A percentile compares a stretch with the other conserved stretches of the same genome.
Conservation (phyloP, 37 sponge, comb jelly and placozoan genomes). For the Petrosia ficiformis region DNA sequence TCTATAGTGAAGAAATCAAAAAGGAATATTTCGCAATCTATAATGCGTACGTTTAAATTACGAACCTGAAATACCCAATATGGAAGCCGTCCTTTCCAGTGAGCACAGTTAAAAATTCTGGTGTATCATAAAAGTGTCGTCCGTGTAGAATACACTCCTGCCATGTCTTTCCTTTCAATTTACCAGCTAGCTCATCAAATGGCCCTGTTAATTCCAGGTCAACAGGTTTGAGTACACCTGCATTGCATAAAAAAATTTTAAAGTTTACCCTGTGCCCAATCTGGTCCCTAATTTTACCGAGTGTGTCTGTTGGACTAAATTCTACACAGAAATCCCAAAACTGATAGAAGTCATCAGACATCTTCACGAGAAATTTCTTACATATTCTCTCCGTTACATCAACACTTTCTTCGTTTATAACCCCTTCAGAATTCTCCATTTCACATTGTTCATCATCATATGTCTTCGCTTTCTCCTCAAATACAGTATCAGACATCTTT, state of each 20-base stretch:
- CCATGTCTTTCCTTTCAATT: slow-evolving; percentile 33
- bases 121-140: slow-evolving; percentile 74
- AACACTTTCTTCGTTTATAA: background rate
- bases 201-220: slow-evolving; percentile 69
- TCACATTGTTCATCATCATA: too few species aligned
- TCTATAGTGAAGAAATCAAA: slow-evolving; percentile 14
- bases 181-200: slow-evolving; percentile 57
- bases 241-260: slow-evolving; percentile 18
- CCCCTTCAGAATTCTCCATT: too few species aligned
- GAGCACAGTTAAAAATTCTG: slow-evolving; percentile 72
- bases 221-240: slow-evolving; percentile 33
- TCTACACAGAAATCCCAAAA: slow-evolving; percentile 75
- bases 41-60: too few species aligned
- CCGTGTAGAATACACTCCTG: slow-evolving; percentile 57
- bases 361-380: slow-evolving; percentile 57
- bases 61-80: slow-evolving; percentile 77
- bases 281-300: too few species aligned
- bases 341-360: slow-evolving; percentile 67
- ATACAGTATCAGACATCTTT: too few species aligned
- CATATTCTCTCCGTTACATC: slow-evolving; percentile 36
- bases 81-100: slow-evolving; percentile 44
- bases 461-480: too few species aligned
- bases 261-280: background rate
- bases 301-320: slow-evolving; percentile 22
- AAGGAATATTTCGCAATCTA: too few species aligned